A percentile compares a stretch with the other conserved stretches of the same genome.
These are phyloP conservation scores for Steinernema khuongi DNA, from an alignment of 1,140 invertebrate genomes.

Conservation along the genomic window DNA sequence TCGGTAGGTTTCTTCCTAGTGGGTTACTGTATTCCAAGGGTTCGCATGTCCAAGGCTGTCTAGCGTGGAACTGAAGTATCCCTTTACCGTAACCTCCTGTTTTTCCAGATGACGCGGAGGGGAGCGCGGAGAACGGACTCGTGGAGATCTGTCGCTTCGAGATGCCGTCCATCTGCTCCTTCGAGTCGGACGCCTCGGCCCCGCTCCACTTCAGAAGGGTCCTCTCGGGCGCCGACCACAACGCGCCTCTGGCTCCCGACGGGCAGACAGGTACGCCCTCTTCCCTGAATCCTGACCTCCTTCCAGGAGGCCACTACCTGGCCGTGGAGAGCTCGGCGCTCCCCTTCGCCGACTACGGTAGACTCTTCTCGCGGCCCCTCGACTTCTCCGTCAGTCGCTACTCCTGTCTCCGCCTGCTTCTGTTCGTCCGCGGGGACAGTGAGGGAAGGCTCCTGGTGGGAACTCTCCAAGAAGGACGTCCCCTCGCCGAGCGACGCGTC, in stretches of 20 bases:
- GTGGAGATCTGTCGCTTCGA: conserved; percentile 19
- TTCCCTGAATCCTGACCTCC: conserved; percentile 21
- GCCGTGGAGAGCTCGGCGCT: conserved; percentile 20
- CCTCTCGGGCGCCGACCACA: background rate
- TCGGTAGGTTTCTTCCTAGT: conserved; percentile 19
- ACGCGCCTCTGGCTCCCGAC: background rate
- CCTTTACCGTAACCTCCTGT: background rate
- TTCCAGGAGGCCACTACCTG: conserved; percentile 26
- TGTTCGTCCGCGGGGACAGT: background rate
- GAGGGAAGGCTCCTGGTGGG: background rate
- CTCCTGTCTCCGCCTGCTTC: background rate
- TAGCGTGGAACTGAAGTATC: background rate
- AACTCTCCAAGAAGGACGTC: background rate
- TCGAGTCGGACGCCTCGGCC: conserved; percentile 16
- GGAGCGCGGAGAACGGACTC: background rate
- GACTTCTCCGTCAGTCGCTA: conserved; percentile 10
- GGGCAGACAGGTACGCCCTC: background rate
- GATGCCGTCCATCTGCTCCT: conserved; percentile 10
- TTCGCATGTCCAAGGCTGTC: too few relatives aligned
- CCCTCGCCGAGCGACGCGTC: background rate
- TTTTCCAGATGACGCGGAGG: background rate
- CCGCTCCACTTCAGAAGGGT: conserved; percentile 20
- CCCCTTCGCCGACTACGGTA: conserved; percentile 25
- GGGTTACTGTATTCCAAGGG: too few relatives aligned
- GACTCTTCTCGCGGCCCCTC: conserved; percentile 12